Base-by-base conservation (phyloP, 2,797 vertebrate genomes). In the Delichon dasypus region DNA sequence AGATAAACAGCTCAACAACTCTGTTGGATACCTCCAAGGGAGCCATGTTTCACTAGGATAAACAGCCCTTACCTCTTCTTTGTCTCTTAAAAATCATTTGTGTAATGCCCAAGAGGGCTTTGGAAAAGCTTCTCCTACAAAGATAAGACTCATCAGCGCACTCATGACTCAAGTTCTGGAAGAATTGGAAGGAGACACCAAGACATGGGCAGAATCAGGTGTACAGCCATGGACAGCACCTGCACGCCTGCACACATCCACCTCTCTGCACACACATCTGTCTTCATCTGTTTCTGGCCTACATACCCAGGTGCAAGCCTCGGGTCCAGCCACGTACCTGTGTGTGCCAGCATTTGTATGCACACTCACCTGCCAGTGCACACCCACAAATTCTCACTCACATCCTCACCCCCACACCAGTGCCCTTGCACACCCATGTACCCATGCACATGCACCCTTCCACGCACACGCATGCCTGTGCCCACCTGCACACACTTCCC, bases 331-430 rank as follows among this genome's bases (percentile, higher is more conserved):
- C 51, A 62, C 27, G 17, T 3, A n/a, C 32, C 21, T 21, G 23
- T 5, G 18, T 57, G 57, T 22, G 17, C n/a, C 44, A 32, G 30
- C 61, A 51, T 7, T 2, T 36, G 16, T 36, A 42, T 0, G 0
- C 50, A 51, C n/a, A 18, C 7, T 32, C 0, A 0, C 18, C 6
- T 29, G 16, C 27, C 50, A 45, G 0, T 10, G 18, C 22, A 50
- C 17, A 57, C 10, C 12, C n/a, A 29, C 2, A 1, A 53, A 38
- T 32, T 19, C 55, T n/a, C 29, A n/a, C 4, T 48, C 44, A 27
- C 12, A 26, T 30, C 36, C 22, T 78, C 22, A 40, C 4, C 10
- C 26, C 7, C 16, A 27, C 10, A 30, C 5, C 26, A 64, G 13
- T 27, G 58, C 10, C 58, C 51, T 27, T 42, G 62, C 32, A 53